phyloP scores from a whole-genome alignment of 1,140 invertebrate genomes.

The Bombyx mandarina region DNA sequence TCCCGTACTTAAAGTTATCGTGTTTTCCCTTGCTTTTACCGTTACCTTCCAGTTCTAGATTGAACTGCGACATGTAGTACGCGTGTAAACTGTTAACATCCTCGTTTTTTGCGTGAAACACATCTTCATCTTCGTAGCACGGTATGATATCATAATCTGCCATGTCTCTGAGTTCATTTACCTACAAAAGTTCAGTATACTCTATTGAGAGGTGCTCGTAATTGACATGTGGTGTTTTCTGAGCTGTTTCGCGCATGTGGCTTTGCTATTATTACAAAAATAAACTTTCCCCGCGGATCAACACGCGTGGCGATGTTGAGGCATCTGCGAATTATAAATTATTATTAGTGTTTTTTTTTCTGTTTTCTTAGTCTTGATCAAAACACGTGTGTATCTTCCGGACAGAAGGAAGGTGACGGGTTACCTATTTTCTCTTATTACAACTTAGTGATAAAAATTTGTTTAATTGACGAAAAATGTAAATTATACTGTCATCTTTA shows the following conservation, averaged over 20 bases:
- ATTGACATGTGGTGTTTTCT: slow-evolving; percentile 55
- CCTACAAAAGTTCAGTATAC: slow-evolving; percentile 57
- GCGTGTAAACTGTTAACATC: slow-evolving; percentile 52
- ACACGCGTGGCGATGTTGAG: slow-evolving; percentile 43
- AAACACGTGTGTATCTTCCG: too few species aligned
- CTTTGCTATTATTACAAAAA: slow-evolving; percentile 69
- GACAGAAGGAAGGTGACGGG: too few species aligned
- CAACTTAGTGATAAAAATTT: too few species aligned
- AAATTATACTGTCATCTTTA: too few species aligned
- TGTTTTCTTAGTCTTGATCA: too few species aligned
- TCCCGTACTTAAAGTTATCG: slow-evolving; percentile 49
- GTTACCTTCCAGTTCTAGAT: slow-evolving; percentile 54
- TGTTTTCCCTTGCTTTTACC: slow-evolving; percentile 34
- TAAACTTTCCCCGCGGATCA: slow-evolving; percentile 63
- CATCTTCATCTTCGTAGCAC: slow-evolving; percentile 40
- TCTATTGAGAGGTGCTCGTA: slow-evolving; percentile 39
- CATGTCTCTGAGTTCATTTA: slow-evolving; percentile 58
- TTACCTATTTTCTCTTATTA: too few species aligned
- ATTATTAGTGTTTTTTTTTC: slow-evolving; percentile 24
- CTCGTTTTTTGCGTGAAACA: slow-evolving; percentile 48
- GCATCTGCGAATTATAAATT: slow-evolving; percentile 68
- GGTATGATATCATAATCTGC: slow-evolving; percentile 53
- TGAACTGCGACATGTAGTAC: slow-evolving; percentile 64
- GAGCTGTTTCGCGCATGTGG: slow-evolving; percentile 47
- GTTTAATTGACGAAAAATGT: too few species aligned